A percentile compares a stretch with the other conserved stretches of the same genome.
These are phyloP conservation scores for Polymixis flavicincta DNA, from an alignment of 2,888 invertebrate genomes.

Conservation along the genomic window DNA sequence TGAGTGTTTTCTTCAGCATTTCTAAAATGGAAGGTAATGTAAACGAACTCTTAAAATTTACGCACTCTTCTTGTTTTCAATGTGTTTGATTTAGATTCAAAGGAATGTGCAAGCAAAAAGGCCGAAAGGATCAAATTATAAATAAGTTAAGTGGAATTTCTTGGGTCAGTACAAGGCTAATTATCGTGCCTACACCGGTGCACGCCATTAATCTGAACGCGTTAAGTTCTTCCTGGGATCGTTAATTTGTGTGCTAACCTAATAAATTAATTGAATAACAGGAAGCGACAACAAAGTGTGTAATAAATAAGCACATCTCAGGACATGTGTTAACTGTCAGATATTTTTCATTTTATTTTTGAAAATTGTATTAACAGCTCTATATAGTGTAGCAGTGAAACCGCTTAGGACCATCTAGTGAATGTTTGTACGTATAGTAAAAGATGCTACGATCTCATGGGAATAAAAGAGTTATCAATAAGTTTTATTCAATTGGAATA, in stretches of 20 bases:
- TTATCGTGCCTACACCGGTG: constrained; percentile 68
- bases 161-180: constrained; percentile 61
- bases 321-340: constrained; percentile 80
- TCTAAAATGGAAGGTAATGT: constrained; percentile 37
- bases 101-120: constrained; percentile 47
- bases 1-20: constrained; percentile 40
- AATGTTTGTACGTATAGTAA: constrained; percentile 82
- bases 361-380: constrained; percentile 79
- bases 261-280: constrained; percentile 86
- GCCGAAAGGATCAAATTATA: constrained; percentile 53
- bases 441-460: constrained; percentile 84
- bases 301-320: constrained; percentile 83
- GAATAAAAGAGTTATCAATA: constrained; percentile 88
- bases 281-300: constrained; percentile 85
- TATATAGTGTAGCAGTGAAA: constrained; percentile 76
- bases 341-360: constrained; percentile 77
- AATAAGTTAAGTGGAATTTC: constrained; percentile 56
- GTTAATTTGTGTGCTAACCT: constrained; percentile 85
- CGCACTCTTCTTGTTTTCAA: constrained; percentile 24
- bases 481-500: constrained; percentile 83
- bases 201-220: constrained; percentile 76
- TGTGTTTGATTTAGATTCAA: constrained; percentile 29
- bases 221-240: constrained; percentile 84
- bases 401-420: constrained; percentile 82
- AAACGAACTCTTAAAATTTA: constrained; percentile 28